These are phyloP conservation scores for Zhuqinia jingwanae DNA, from an alignment of 2,888 invertebrate genomes.

Conservation along the genomic window DNA sequence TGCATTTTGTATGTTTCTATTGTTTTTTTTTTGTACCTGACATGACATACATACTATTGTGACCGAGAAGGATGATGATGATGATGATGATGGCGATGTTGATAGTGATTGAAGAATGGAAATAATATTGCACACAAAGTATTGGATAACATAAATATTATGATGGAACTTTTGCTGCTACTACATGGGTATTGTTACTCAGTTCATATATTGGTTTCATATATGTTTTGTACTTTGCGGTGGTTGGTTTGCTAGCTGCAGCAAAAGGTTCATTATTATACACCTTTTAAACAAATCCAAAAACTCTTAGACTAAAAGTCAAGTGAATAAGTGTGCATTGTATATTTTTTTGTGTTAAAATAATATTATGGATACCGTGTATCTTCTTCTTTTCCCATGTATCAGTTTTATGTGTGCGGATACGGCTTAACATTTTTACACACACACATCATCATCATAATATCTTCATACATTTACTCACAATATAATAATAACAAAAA, in stretches of 20 bases:
- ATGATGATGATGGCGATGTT: constrained; percentile 1
- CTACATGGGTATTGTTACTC: constrained; percentile 30
- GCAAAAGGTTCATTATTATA: background rate
- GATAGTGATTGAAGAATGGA: constrained; percentile 29
- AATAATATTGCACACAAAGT: too few relatives aligned
- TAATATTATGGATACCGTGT: background rate
- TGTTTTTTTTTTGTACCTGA: constrained; percentile 40
- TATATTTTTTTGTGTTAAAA: constrained; percentile 15
- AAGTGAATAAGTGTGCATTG: background rate
- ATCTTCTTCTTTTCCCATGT: constrained; percentile 2
- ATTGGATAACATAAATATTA: too few relatives aligned
- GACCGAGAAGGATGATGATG: constrained; percentile 14
- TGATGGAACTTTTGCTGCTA: background rate
- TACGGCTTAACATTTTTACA: constrained; percentile 12
- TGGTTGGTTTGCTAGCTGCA: too few relatives aligned
- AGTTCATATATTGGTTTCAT: background rate
- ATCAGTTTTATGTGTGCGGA: constrained; percentile 3
- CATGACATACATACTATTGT: constrained; percentile 45
- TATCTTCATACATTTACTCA: too few relatives aligned
- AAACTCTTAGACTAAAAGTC: too few relatives aligned
- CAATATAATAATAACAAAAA: too few relatives aligned
- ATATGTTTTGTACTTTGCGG: background rate
- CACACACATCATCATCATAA: background rate
- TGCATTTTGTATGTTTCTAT: background rate
- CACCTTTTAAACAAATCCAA: too few relatives aligned